Base-by-base conservation (phyloP, 2,113 vertebrate genomes). In the Eulemur rufifrons region DNA sequence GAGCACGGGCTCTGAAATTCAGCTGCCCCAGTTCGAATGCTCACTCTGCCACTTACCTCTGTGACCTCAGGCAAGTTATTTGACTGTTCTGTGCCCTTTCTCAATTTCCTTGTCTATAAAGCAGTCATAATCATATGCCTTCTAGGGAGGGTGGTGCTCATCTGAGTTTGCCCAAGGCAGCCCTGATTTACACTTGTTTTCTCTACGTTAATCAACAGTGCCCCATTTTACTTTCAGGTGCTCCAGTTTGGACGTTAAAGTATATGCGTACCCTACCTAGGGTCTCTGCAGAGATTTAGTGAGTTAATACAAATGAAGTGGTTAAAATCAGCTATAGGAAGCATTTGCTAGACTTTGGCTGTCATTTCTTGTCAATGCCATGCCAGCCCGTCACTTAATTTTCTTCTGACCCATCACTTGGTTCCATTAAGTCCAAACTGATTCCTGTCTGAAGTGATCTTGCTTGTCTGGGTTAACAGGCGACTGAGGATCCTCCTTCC, bases 71-170 rank as follows among this genome's bases (percentile, higher is more conserved):
- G 80, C 68, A 86, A 64, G 27, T 81, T 64, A 50, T 37, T 39
- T 64, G 52, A 81, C 47, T 25, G 68, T 21, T 92, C 45, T 21
- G 52, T 80, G 42, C 42, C 21, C 2, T 64, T 34, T 34, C 17
- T 89, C 54, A 23, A 56, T 89, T 92, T 95, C 76, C 73, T 89
- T 91, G 73, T 83, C 89, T 89, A 32, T 61, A 78, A 78, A 84
- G 74, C 50, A 64, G 56, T 92, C 77, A 17, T 34, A 39, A 80
- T 61, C 77, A 37, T 93, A 21, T 50, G 56, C 32, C 76, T 96
- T 73, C 66, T 68, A 29, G 61, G 42, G 77, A 78, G 8, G 12
- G 18, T n/a, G 45, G 15, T 34, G 27, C 42, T 74, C 17, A 74
- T 81, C 27, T 23, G 15, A 11, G 21, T 93, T 95, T 95, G 61